Percentiles rank a stretch among this genome's conserved stretches.
phyloP scores from a whole-genome alignment of 1,140 invertebrate genomes.

The Drosophila sulfurigaster region DNA sequence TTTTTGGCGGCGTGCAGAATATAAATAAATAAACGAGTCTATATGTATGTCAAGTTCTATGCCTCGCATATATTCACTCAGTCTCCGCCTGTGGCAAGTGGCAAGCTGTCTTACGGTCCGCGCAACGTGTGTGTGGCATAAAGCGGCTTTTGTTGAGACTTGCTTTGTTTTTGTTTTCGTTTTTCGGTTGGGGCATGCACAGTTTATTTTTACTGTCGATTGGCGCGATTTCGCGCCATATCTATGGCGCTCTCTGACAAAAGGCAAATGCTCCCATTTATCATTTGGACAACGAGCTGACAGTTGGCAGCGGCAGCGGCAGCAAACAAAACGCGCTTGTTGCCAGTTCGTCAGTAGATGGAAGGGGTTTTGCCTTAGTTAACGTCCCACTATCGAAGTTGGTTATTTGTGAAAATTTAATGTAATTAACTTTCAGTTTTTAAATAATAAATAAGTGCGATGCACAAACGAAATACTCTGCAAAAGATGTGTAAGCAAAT shows the following conservation, averaged over 20 bases:
- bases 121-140: conserved; percentile 62
- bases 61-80: conserved; percentile 50
- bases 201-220: conserved; percentile 71
- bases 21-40: conserved; percentile 62
- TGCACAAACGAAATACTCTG: neutral
- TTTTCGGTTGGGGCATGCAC: conserved; percentile 26
- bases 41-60: conserved; percentile 52
- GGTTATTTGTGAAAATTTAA: conserved; percentile 5
- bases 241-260: conserved; percentile 63
- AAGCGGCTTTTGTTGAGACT: conserved; percentile 30
- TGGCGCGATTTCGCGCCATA: conserved; percentile 60
- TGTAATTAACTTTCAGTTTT: conserved; percentile 8
- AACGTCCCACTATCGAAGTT: conserved; percentile 27
- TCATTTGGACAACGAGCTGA: conserved; percentile 77
- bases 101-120: neutral
- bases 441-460: conserved; percentile 1
- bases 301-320: conserved; percentile 25
- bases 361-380: conserved; percentile 3
- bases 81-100: neutral
- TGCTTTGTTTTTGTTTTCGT: conserved; percentile 31
- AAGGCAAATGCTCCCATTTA: conserved; percentile 76
- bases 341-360: conserved; percentile 44
- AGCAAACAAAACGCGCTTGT: conserved; percentile 17
- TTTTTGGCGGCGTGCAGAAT: conserved; percentile 58
- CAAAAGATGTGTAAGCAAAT: neutral